These are phyloP conservation scores for Dasyprocta punctata DNA, from an alignment of 2,113 vertebrate species.

Conservation along the genomic window DNA sequence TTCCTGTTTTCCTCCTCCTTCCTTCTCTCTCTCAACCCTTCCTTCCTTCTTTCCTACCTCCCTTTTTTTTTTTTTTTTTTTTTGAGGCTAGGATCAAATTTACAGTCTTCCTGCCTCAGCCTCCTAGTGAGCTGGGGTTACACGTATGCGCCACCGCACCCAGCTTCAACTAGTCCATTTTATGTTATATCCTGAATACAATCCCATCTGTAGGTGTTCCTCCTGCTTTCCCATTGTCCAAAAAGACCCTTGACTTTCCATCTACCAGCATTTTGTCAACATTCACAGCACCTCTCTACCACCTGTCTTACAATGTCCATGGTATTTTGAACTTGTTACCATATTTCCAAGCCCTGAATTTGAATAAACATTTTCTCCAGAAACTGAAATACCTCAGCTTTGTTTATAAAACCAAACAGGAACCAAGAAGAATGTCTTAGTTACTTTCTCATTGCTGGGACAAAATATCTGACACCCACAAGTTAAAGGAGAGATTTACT, in stretches of 20 bases:
- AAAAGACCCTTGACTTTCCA: neutral
- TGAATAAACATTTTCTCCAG: neutral
- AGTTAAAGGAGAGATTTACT: neutral
- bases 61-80: too few species aligned
- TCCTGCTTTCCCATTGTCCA: neutral
- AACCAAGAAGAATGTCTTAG: neutral
- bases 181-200: neutral
- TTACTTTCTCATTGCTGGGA: neutral
- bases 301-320: neutral
- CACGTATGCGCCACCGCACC: neutral
- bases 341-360: neutral
- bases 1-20: too few species aligned
- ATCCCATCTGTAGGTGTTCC: neutral
- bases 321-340: neutral
- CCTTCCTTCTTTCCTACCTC: neutral
- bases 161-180: neutral
- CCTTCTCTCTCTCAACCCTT: neutral
- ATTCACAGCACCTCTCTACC: neutral
- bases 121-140: neutral
- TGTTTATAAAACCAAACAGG: neutral
- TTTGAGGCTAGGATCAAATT: neutral
- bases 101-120: neutral
- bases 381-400: neutral
- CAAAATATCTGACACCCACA: neutral
- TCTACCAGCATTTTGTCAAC: neutral